A percentile compares a stretch with the other conserved stretches of the same genome.
Evolutionary conservation across 2,113 vertebrate species (phyloP).

Genomic region (Geococcyx californianus): DNA sequence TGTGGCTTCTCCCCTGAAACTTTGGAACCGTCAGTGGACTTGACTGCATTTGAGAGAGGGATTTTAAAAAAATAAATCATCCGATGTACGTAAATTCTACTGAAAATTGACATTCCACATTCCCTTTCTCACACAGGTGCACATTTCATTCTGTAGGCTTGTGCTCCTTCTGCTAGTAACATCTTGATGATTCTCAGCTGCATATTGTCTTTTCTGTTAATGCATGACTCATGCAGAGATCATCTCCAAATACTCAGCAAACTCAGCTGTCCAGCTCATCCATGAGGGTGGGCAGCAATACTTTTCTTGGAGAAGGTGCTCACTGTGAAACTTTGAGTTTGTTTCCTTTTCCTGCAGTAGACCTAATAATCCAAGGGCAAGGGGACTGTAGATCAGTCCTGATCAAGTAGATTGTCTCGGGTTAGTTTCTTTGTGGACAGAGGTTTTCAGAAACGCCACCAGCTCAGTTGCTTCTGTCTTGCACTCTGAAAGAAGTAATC

Average conservation of each 20-base stretch:
- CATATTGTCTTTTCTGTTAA: neutral
- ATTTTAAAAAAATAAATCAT: accelerated
- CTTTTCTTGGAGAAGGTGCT: neutral
- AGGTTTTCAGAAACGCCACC: neutral
- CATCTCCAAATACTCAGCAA: neutral
- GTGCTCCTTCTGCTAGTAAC: neutral
- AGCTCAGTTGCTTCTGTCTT: neutral
- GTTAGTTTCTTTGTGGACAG: neutral
- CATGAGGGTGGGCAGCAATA: neutral
- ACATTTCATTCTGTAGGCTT: neutral
- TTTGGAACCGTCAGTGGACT: neutral
- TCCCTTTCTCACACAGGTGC: neutral
- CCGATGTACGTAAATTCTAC: neutral
- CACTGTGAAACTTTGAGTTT: neutral
- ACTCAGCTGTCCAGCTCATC: neutral
- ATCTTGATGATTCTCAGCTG: neutral
- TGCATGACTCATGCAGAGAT: neutral
- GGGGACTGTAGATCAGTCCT: neutral
- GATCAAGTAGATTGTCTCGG: neutral
- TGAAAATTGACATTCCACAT: neutral
- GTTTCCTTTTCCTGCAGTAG: neutral
- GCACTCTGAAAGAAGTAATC: neutral
- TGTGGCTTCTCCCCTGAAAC: neutral
- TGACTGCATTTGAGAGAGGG: neutral
- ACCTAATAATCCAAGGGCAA: neutral